Base-by-base conservation (phyloP, 2,113 vertebrate species). In the Macquaria australasica region DNA sequence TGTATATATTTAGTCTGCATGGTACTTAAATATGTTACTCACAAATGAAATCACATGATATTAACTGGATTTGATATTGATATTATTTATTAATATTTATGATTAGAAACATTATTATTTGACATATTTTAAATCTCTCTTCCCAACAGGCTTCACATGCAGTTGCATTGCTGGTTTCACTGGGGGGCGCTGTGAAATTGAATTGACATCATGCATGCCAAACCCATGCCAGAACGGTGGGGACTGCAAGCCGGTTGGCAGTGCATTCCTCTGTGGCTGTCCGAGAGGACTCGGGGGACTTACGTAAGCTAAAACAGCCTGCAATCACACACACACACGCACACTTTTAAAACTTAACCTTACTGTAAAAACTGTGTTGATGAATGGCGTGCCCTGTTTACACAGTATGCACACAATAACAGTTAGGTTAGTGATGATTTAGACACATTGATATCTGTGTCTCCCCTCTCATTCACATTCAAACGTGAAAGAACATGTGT, bases 151-250 rank as follows among this genome's bases (percentile, higher is more conserved):
- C 51, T 98, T 98, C 84, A 92, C 94, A 75, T 99, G 98, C 91
- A 96, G 93, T 94, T 99, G 98, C 93, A 95, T 95, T 10, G 93
- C 96, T 25, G 96, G 97, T 82, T 99, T 97, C 95, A 98, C 97
- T 0, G 98, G 98, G 50, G 96, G 94, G 84, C 97, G 97, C 84
- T 99, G 98, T 95, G 98, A 99, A 91, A 94, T 95, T 0, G 96
- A 97, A 90, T 93, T 99, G 87, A 98, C 98, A 16, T 96, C 97
- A 85, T 99, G 98, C 93, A 95, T 96, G 92, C 97, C 98, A 69
- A 97, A 98, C 80, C 98, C 98, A 5, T 99, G 98, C 87, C 96
- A 95, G 90, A 98, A 99, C 0, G 97, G 96, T 64, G 98, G 97
- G 14, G 96, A 97, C 0, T 99, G 98, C 12, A 96, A 96, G 79